These are phyloP conservation scores for Pleuronectes platessa DNA, from an alignment of 2,113 vertebrate genomes.

Conservation along the genomic window DNA sequence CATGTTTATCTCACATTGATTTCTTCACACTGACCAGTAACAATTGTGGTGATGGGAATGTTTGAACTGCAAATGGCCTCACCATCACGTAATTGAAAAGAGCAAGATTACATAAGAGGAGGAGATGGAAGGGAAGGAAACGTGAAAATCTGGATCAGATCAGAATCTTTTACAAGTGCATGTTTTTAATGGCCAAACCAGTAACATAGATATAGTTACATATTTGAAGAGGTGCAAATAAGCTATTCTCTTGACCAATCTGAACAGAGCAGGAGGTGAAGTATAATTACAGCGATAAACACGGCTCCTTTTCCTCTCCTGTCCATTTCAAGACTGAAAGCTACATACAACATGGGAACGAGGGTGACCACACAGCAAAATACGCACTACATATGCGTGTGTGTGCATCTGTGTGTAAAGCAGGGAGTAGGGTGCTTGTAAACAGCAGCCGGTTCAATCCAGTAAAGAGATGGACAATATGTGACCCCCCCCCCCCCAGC, in stretches of 20 bases:
- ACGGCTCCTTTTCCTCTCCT: background rate
- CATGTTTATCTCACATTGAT: too few species aligned
- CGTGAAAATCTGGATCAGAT: too few species aligned
- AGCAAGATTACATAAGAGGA: conserved; percentile 5
- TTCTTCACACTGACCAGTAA: background rate
- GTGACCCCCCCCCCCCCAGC: background rate
- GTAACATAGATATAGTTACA: background rate
- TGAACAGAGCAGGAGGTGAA: conserved; percentile 13
- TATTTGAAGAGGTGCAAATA: background rate
- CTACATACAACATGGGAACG: background rate
- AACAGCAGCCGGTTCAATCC: conserved; percentile 26
- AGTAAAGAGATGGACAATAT: conserved; percentile 33
- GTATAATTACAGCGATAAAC: conserved; percentile 10
- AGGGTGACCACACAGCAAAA: background rate
- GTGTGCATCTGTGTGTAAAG: background rate
- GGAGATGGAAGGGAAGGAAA: background rate
- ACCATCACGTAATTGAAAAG: background rate
- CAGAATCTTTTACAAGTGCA: too few species aligned
- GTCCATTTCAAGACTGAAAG: background rate
- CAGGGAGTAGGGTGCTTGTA: conserved; percentile 7
- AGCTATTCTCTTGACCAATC: background rate
- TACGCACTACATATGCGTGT: background rate
- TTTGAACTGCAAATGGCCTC: background rate
- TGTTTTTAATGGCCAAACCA: background rate
- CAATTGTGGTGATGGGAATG: background rate